Conservation (phyloP, 2,888 invertebrate species). For the Andrena praecox region DNA sequence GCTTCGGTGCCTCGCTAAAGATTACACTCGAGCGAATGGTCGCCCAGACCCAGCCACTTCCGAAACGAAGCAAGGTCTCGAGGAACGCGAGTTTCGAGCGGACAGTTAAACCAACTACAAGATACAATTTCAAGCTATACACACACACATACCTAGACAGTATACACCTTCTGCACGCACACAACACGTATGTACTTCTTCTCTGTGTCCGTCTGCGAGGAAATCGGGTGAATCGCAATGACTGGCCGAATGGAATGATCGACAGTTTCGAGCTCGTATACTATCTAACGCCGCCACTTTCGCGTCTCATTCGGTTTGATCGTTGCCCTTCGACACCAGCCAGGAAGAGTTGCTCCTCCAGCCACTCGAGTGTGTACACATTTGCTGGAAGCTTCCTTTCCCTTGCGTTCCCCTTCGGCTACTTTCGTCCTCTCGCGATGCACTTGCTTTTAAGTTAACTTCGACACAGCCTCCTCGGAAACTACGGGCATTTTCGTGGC, state of each 20-base stretch:
- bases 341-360: neutral
- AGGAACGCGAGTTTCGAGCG: neutral
- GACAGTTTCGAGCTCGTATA: slow-evolving; percentile 19
- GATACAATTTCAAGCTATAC: neutral
- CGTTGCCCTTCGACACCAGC: slow-evolving; percentile 3
- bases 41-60: neutral
- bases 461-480: slow-evolving; percentile 47
- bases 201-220: slow-evolving; percentile 38
- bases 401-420: neutral
- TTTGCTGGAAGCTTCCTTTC: neutral
- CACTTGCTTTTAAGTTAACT: slow-evolving; percentile 14
- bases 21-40: neutral
- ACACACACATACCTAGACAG: slow-evolving; percentile 14
- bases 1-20: neutral
- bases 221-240: slow-evolving; percentile 43
- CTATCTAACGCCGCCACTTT: neutral
- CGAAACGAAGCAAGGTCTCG: neutral
- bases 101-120: neutral
- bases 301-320: neutral
- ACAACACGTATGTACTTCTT: slow-evolving; percentile 29
- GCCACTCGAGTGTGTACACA: slow-evolving; percentile 48
- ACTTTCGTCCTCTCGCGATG: slow-evolving; percentile 13
- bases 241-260: slow-evolving; percentile 57
- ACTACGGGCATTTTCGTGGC: slow-evolving; percentile 24
- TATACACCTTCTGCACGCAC: slow-evolving; percentile 27